phyloP scores from a whole-genome alignment of 1,140 invertebrate genomes.

The Phymastichus coffea region DNA sequence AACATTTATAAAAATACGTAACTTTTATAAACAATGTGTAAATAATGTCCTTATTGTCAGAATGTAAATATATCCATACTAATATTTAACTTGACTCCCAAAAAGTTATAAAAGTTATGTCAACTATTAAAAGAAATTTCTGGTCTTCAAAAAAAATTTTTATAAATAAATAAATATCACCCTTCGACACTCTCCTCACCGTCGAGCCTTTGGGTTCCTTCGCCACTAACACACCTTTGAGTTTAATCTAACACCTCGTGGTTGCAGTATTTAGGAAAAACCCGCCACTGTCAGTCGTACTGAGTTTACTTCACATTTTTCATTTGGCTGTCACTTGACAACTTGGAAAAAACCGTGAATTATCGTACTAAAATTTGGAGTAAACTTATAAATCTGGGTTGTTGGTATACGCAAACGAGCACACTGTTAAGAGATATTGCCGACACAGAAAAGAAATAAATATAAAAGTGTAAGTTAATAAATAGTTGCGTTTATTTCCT shows the following conservation, averaged over 20 bases:
- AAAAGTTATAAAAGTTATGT: too few species aligned
- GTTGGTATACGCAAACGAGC: constrained; percentile 11
- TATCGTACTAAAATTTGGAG: not conserved
- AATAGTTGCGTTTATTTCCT: too few species aligned
- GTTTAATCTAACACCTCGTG: constrained; percentile 36
- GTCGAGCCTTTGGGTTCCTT: constrained; percentile 9
- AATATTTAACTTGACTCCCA: too few species aligned
- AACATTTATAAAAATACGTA: too few species aligned
- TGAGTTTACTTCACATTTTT: constrained; percentile 17
- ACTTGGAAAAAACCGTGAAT: not conserved
- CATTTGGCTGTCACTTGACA: not conserved
- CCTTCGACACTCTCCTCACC: constrained; percentile 11
- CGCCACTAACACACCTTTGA: constrained; percentile 23
- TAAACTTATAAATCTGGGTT: not conserved
- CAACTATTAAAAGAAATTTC: constrained; percentile 17
- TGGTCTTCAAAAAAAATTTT: too few species aligned
- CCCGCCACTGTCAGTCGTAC: constrained; percentile 11
- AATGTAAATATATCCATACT: too few species aligned
- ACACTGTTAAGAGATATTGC: constrained; percentile 3
- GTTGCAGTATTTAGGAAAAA: constrained; percentile 43
- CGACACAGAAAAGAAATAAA: not conserved
- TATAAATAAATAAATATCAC: too few species aligned
- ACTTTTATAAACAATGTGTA: too few species aligned
- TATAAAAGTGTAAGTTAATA: constrained; percentile 18
- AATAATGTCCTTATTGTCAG: too few species aligned